phyloP scores from a whole-genome alignment of 2,113 vertebrate genomes.

The Cairina moschata region DNA sequence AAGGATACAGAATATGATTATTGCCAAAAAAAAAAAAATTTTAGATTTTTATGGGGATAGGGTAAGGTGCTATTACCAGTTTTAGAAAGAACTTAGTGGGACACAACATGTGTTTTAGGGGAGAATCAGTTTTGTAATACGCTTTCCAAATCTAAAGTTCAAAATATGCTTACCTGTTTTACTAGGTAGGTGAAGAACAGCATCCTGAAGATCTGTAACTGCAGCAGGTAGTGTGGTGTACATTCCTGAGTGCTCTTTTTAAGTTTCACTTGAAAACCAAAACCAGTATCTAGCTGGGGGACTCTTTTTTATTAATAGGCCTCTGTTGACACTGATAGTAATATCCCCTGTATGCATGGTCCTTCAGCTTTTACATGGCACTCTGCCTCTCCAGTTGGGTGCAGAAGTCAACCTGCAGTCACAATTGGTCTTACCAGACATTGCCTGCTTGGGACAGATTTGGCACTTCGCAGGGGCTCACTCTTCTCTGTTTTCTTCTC shows the following conservation, averaged over 20 bases:
- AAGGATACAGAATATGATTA: conserved; percentile 42
- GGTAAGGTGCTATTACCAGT: background rate
- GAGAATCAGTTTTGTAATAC: background rate
- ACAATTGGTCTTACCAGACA: background rate
- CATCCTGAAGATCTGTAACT: background rate
- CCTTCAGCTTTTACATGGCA: background rate
- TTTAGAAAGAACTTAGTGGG: background rate
- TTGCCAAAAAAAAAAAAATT: background rate
- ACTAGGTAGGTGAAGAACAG: background rate
- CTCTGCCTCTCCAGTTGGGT: background rate
- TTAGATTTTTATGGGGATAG: background rate
- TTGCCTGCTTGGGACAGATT: background rate
- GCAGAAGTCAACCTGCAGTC: background rate
- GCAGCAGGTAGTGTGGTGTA: background rate
- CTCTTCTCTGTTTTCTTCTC: background rate
- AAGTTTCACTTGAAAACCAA: background rate
- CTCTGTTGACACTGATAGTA: background rate
- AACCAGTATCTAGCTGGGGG: background rate
- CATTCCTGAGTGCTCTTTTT: background rate
- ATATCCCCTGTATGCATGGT: background rate
- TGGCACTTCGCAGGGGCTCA: rapidly evolving
- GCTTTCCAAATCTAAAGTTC: background rate
- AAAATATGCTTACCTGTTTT: background rate
- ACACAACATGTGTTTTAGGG: background rate
- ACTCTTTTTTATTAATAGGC: background rate